phyloP scores from a whole-genome alignment of 2,113 vertebrate species.

The Mormyrus iriodes region DNA sequence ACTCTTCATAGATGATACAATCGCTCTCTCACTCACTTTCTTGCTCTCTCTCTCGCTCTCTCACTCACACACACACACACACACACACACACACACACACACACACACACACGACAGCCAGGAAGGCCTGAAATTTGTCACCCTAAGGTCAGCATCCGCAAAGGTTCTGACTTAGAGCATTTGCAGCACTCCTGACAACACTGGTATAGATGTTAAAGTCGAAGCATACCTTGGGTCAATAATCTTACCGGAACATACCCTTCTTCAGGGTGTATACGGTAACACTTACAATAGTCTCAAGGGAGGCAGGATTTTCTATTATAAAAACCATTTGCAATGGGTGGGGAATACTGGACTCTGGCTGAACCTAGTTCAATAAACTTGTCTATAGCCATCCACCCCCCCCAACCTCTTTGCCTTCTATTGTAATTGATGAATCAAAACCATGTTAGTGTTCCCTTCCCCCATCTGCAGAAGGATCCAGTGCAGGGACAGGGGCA shows the following conservation, averaged over 20 bases:
- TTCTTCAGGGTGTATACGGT: not conserved
- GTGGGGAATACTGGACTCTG: not conserved
- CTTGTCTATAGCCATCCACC: constrained; percentile 11
- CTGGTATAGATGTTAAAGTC: not conserved
- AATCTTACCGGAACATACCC: not conserved
- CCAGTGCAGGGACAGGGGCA: constrained; percentile 12
- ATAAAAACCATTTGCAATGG: not conserved
- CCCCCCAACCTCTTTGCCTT: constrained; percentile 39
- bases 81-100: not conserved
- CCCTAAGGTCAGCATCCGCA: constrained; percentile 23
- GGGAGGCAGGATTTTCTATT: not conserved
- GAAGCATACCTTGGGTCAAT: not conserved
- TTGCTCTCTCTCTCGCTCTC: constrained; percentile 26
- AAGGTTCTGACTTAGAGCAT: not conserved
- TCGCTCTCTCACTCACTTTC: constrained; percentile 33
- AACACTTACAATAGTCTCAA: constrained; percentile 1
- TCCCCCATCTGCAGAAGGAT: constrained; percentile 44
- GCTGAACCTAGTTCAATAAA: constrained; percentile 2
- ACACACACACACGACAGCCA: not conserved
- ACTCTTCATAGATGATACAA: constrained; percentile 43
- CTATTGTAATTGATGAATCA: constrained; percentile 61
- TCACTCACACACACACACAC: not conserved
- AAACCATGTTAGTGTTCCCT: constrained; percentile 45
- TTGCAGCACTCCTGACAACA: not conserved
- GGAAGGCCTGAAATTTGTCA: not conserved